phyloP scores from a whole-genome alignment of 1,140 invertebrate species.

The Diabrotica virgifera region DNA sequence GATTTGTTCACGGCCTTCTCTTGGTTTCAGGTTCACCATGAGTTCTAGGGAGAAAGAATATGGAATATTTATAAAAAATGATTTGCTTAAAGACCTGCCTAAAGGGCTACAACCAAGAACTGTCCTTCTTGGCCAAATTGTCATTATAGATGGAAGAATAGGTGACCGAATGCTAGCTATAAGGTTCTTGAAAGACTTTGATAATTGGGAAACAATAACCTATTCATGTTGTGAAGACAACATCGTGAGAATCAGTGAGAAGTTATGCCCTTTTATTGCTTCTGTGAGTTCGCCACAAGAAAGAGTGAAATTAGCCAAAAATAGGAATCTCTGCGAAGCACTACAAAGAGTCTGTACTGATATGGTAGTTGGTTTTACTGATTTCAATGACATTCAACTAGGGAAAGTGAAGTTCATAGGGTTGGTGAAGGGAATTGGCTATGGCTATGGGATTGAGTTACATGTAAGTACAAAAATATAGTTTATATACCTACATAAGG shows the following conservation, averaged over 20 bases:
- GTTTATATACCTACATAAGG: not conserved
- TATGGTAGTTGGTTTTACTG: slow-evolving; percentile 43
- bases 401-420: slow-evolving; percentile 55
- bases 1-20: not conserved
- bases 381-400: slow-evolving; percentile 42
- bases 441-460: slow-evolving; percentile 57
- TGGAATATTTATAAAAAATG: slow-evolving; percentile 38
- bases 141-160: slow-evolving; percentile 38
- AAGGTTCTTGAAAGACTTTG: slow-evolving; percentile 39
- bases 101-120: slow-evolving; percentile 31
- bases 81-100: slow-evolving; percentile 30
- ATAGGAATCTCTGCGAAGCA: slow-evolving; percentile 49
- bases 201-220: slow-evolving; percentile 38
- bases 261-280: slow-evolving; percentile 53
- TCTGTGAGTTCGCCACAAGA: slow-evolving; percentile 51
- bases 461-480: slow-evolving; percentile 49
- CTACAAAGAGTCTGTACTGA: slow-evolving; percentile 44
- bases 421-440: slow-evolving; percentile 52
- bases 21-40: slow-evolving; percentile 27
- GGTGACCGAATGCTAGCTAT: slow-evolving; percentile 30
- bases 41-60: slow-evolving; percentile 32
- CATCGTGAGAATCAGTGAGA: slow-evolving; percentile 25
- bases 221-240: slow-evolving; percentile 33
- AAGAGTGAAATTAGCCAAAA: slow-evolving; percentile 51
- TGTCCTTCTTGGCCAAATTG: slow-evolving; percentile 40